Evolutionary conservation across 1,140 invertebrate genomes (phyloP), one percentile per base, ranked within the genome.

Genomic region (Pseudomyrmex gracilis): DNA sequence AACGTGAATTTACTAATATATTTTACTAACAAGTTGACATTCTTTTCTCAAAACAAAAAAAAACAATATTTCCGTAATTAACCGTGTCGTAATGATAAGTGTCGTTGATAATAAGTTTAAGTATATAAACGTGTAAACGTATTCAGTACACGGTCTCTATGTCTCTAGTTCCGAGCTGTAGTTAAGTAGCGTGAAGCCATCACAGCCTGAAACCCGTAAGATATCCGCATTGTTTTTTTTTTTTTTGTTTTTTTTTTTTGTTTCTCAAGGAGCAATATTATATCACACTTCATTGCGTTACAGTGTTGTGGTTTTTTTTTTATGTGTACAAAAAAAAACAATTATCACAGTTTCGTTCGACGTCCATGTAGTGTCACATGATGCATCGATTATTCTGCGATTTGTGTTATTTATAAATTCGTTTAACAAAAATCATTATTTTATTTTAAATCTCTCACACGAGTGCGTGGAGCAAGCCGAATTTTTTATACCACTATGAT

Each of bases 131-230:
- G 51, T 78, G 92, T 94, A 91, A 93, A 93, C 91, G 93, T 94
- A 94, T 93, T 93, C 92, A 93, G 92, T 93, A 93, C 87, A 90
- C 92, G 91, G 87, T 90, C 88, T 92, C 84, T 91, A 90, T 92
- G 91, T 92, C 87, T 92, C 87, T 93, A 93, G 90, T 91, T 80
- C 93, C 82, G 87, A 93, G 87, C 88, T 88, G 88, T 92, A 92
- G 89, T 87, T 89, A 86, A 87, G 88, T 63, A 87, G 89, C 87
- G 85, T 83, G 82, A 70, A 90, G 88, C 87, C 86, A 90, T 90
- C 88, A 87, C 88, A 78, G 85, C 82, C 73, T 87, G 22, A 67
- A 9, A 66, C 73, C 51, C 51, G 22, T 20, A 34, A n/a, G 61
- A 45, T 8, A 34, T n/a, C 22, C 12, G 13, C 15, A 13, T 49